A percentile compares a stretch with the other conserved stretches of the same genome.
These are phyloP conservation scores for Salvelinus sp. DNA, from an alignment of 2,113 vertebrate genomes.

Conservation along the genomic window DNA sequence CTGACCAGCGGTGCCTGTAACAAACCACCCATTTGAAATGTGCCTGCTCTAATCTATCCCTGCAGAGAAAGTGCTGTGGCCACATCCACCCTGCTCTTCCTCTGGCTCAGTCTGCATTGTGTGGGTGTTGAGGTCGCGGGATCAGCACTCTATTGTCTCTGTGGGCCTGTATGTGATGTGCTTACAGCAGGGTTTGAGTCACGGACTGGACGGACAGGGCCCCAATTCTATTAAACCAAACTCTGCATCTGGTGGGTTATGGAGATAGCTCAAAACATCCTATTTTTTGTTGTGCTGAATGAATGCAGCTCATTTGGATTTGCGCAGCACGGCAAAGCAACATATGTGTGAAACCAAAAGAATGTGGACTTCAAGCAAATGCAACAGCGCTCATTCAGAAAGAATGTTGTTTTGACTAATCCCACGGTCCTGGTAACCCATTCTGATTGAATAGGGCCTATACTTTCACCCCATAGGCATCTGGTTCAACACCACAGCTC, in stretches of 20 bases:
- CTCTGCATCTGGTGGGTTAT: slow-evolving; percentile 19
- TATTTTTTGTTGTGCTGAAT: not conserved
- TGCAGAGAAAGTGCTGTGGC: slow-evolving; percentile 55
- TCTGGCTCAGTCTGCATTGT: slow-evolving; percentile 60
- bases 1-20: slow-evolving; percentile 48
- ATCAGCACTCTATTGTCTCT: slow-evolving; percentile 69
- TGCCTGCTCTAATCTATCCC: slow-evolving; percentile 61
- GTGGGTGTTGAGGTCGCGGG: slow-evolving; percentile 58
- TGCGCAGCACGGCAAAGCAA: not conserved
- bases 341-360: slow-evolving; percentile 1
- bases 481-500: slow-evolving; percentile 17
- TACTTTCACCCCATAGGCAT: slow-evolving; percentile 13
- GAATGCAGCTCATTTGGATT: not conserved
- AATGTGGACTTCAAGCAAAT: slow-evolving; percentile 10
- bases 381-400: not conserved
- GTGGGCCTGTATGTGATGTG: slow-evolving; percentile 48
- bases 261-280: not conserved
- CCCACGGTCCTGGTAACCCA: slow-evolving; percentile 7
- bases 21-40: slow-evolving; percentile 67
- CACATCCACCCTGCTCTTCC: slow-evolving; percentile 59
- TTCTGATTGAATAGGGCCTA: slow-evolving; percentile 11
- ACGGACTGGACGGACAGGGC: slow-evolving; percentile 5
- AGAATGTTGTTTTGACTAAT: slow-evolving; percentile 27
- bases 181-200: slow-evolving; percentile 50
- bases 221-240: slow-evolving; percentile 32